phyloP scores from a whole-genome alignment of 53 echinoderm and acorn worm species.

The Mesocentrotus franciscanus region DNA sequence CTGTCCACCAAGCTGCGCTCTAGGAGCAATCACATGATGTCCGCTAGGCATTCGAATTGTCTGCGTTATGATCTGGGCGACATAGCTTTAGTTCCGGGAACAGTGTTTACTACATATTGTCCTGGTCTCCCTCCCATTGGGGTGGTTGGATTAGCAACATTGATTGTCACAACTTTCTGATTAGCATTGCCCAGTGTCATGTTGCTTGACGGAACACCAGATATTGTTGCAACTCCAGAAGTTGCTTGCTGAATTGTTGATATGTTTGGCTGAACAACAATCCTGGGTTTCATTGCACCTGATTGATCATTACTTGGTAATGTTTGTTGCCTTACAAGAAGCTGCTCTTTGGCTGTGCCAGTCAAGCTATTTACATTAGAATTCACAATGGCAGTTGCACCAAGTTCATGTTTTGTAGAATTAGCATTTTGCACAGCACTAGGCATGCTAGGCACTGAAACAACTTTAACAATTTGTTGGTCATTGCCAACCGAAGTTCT shows the following conservation, averaged over 20 bases:
- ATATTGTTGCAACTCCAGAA: slow-evolving; percentile 36
- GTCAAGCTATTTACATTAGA: neutral
- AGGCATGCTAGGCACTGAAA: slow-evolving; percentile 45
- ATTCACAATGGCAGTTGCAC: slow-evolving; percentile 19
- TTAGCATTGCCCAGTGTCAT: slow-evolving; percentile 63
- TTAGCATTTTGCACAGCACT: slow-evolving; percentile 45
- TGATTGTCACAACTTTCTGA: slow-evolving; percentile 81
- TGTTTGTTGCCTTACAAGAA: slow-evolving; percentile 43
- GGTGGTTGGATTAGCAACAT: slow-evolving; percentile 71
- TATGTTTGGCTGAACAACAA: slow-evolving; percentile 66
- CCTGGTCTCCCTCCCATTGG: slow-evolving; percentile 65
- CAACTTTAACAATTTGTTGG: slow-evolving; percentile 63
- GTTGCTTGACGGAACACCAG: slow-evolving; percentile 57
- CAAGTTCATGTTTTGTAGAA: slow-evolving; percentile 35
- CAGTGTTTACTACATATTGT: slow-evolving; percentile 70
- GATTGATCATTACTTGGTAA: slow-evolving; percentile 71
- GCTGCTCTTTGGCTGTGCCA: slow-evolving; percentile 56
- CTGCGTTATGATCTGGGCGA: slow-evolving; percentile 78
- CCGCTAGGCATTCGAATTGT: slow-evolving; percentile 80
- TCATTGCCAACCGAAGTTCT: slow-evolving; percentile 48
- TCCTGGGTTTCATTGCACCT: slow-evolving; percentile 72
- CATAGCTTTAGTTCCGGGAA: slow-evolving; percentile 50
- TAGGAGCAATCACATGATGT: slow-evolving; percentile 90
- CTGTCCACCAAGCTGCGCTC: slow-evolving; percentile 71
- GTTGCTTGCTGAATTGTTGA: slow-evolving; percentile 71